Evolutionary conservation across 2,797 vertebrate genomes (phyloP).

Genomic region (Staurois parvus): DNA sequence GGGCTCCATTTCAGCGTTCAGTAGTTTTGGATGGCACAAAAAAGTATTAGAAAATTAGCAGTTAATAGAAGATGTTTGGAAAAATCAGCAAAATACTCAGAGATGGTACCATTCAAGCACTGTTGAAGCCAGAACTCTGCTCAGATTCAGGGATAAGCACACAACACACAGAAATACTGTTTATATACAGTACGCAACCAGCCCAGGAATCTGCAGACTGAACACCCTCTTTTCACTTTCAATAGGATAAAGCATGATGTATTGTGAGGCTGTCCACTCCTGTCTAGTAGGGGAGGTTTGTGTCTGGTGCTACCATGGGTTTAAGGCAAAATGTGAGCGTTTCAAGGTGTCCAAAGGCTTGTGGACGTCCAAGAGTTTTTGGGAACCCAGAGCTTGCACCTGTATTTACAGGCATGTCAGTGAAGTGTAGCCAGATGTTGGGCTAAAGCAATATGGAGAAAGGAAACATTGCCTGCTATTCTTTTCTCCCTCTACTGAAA

Average conservation of each 20-base stretch:
- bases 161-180: fast-evolving
- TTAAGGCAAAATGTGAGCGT: too few relatives aligned
- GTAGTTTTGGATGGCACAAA: constrained; percentile 38
- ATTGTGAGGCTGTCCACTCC: too few relatives aligned
- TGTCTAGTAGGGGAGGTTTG: too few relatives aligned
- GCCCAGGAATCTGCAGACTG: not conserved
- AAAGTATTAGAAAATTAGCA: not conserved
- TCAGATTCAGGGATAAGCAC: constrained; percentile 37
- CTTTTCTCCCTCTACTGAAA: too few relatives aligned
- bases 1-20: constrained; percentile 77
- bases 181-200: constrained; percentile 46
- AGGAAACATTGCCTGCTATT: too few relatives aligned
- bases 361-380: too few relatives aligned
- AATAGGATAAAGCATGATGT: not conserved
- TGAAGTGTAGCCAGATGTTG: too few relatives aligned
- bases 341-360: too few relatives aligned
- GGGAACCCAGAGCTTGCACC: too few relatives aligned
- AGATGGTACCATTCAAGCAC: constrained; percentile 77
- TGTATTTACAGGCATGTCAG: too few relatives aligned
- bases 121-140: constrained; percentile 78
- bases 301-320: too few relatives aligned
- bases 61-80: not conserved
- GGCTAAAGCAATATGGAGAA: too few relatives aligned
- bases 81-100: constrained; percentile 50
- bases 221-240: not conserved